phyloP scores from a whole-genome alignment of 2,113 vertebrate species.

The Pogona vitticeps region DNA sequence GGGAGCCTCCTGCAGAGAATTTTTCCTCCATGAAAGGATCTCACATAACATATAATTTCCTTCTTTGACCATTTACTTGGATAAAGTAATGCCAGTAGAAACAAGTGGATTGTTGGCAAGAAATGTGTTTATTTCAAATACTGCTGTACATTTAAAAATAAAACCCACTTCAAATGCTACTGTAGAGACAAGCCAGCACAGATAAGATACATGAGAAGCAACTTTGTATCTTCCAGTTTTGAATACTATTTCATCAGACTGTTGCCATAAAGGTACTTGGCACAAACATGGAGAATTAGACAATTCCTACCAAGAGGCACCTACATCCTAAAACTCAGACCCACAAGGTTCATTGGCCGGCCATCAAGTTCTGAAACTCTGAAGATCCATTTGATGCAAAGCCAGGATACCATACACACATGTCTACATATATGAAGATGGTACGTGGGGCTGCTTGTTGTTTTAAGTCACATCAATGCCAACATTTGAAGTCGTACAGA shows the following conservation, averaged over 20 bases:
- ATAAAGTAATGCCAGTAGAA: not conserved
- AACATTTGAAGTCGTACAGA: constrained; percentile 1
- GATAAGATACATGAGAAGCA: constrained; percentile 36
- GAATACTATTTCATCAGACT: constrained; percentile 21
- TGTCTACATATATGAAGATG: constrained; percentile 35
- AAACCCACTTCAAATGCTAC: constrained; percentile 50
- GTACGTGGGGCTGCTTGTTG: constrained; percentile 12
- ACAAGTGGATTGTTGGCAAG: constrained; percentile 27
- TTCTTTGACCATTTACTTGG: not conserved
- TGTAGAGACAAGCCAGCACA: constrained; percentile 41
- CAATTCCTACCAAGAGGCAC: constrained; percentile 49
- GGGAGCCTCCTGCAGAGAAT: not conserved
- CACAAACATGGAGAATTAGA: constrained; percentile 32
- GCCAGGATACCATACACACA: constrained; percentile 50
- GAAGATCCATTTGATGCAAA: constrained; percentile 36
- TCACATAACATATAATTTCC: not conserved
- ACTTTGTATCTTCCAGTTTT: constrained; percentile 19
- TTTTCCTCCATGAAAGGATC: not conserved
- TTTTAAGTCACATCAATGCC: constrained; percentile 27
- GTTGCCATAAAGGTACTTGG: not conserved
- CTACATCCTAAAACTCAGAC: constrained; percentile 39
- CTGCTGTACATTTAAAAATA: constrained; percentile 50
- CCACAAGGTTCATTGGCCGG: constrained; percentile 30
- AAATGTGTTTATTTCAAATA: constrained; percentile 70
- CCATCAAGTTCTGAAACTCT: constrained; percentile 44